Evolutionary conservation across 2,888 invertebrate species (phyloP), one percentile per base, ranked within the genome.

Genomic region (Hemithea aestivaria): DNA sequence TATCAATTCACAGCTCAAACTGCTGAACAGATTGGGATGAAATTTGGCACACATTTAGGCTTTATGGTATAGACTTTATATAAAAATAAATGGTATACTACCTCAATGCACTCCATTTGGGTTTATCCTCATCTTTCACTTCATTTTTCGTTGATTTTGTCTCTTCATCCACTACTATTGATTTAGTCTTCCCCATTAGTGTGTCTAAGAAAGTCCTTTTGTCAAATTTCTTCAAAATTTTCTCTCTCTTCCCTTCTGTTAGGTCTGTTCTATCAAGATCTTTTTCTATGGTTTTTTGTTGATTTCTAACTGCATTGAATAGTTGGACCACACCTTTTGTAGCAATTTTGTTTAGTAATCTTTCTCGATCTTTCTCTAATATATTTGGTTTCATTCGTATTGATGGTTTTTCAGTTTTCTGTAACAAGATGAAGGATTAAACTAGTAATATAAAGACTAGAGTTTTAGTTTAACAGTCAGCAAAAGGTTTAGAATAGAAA

Each of bases 251-350:
- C 12, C 91, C 89, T 69, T 95, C 94, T 21, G 95, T 87, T 10
- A 92, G 88, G n/a, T 94, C 93, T 44, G 90, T 92, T 55, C 91
- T 89, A 34, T 90, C 83, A 32, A 96, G 69, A 73, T 94, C 91
- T 38, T 88, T 89, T 27, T 91, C 90, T 30, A 96, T 79, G 35
- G 91, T 90, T 68, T 91, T 94, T 73, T 97, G 96, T 72, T 97
- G 96, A 55, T 92, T 90, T 58, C 91, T 91, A 0, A 97, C 96
- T 20, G 96, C 94, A 88, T 97, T 97, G 62, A 97, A 97, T 46
- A 97, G 82, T 67, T 97, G 96, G 0, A 97, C 96, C 0, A 97
- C 96, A 62, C 97, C 97, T 71, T 94, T 94, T 22, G 96, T 97
- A 6, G 96, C 96, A 58, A 96, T 94, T 88, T 93, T 95, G 21